A percentile compares a stretch with the other conserved stretches of the same genome.
Conservation (phyloP, 2,113 vertebrate genomes). For the Silurus asotus region DNA sequence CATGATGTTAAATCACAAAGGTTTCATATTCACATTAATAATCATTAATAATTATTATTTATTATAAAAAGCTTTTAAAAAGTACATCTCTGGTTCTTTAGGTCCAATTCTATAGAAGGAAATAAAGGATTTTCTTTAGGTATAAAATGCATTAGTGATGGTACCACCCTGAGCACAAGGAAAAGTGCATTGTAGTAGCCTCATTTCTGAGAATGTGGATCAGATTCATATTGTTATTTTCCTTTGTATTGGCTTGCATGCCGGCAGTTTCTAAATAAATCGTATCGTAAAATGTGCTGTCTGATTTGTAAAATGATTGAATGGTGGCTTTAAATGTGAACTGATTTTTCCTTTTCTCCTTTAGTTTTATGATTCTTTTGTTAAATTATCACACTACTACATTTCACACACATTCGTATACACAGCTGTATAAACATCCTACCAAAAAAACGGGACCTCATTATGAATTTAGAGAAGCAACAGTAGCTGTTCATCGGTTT, state of each 20-base stretch:
- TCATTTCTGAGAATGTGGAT: slow-evolving; percentile 8
- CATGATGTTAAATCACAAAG: slow-evolving; percentile 1
- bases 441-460: too few relatives aligned
- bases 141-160: background rate
- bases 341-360: background rate
- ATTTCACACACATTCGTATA: too few relatives aligned
- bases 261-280: slow-evolving; percentile 53
- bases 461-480: too few relatives aligned
- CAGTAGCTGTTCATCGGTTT: too few relatives aligned
- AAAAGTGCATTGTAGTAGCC: background rate
- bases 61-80: background rate
- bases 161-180: background rate
- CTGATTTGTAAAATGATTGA: background rate
- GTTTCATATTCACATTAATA: background rate
- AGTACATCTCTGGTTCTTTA: background rate
- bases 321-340: background rate
- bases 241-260: slow-evolving; percentile 54
- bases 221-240: slow-evolving; percentile 26
- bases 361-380: too few relatives aligned
- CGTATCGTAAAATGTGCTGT: background rate
- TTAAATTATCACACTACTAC: too few relatives aligned
- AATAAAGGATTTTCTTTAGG: too few relatives aligned
- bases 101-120: background rate
- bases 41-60: background rate
- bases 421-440: too few relatives aligned